Base-by-base conservation (phyloP, 2,888 invertebrate species). In the Apocheima hispidaria region DNA sequence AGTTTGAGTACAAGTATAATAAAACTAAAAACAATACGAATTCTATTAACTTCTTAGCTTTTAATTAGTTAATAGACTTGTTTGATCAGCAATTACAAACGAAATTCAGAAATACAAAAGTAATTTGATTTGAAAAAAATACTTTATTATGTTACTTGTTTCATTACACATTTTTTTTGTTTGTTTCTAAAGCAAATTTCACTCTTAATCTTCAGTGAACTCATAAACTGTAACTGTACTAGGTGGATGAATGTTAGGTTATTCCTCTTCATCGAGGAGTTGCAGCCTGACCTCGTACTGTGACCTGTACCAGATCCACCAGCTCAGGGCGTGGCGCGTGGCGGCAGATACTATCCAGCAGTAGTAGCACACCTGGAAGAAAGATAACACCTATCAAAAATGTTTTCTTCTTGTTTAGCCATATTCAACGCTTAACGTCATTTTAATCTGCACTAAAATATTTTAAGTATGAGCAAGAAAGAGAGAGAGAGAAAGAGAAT, bases 231-330 rank as follows among this genome's bases (percentile, higher is more conserved):
- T 16, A 2, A 18, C 7, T 4, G 2, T 10, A 4, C n/a, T 2
- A 3, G n/a, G n/a, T 4, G n/a, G n/a, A 2, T 4, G 33, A n/a
- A 1, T 4, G n/a, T 10, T 9, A 0, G n/a, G 12, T 26, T 12
- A 62, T 53, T 76, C 33, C 7, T 68, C 66, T 7, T 78, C 79
- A 7, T 83, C 80, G 6, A 88, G 55, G 48, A 89, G 80, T 5
- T 62, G 46, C 1, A 92, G 79, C 28, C 87, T 75, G 4, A 92
- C 90, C 73, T 91, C 91, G 64, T 92, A 92, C 66, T 92, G 92
- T 0, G 91, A 87, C 1, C 90, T 76, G 70, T 92, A 91, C 92
- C 92, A 92, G 16, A 91, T 83, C 92, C 92, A 92, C 92, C 92
- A 92, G 48, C 88, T 88, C 0, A 92, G 83, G 0, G 91, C 90